Evolutionary conservation across 2,797 vertebrate species (phyloP).

Genomic region (Manis crassicaudata): DNA sequence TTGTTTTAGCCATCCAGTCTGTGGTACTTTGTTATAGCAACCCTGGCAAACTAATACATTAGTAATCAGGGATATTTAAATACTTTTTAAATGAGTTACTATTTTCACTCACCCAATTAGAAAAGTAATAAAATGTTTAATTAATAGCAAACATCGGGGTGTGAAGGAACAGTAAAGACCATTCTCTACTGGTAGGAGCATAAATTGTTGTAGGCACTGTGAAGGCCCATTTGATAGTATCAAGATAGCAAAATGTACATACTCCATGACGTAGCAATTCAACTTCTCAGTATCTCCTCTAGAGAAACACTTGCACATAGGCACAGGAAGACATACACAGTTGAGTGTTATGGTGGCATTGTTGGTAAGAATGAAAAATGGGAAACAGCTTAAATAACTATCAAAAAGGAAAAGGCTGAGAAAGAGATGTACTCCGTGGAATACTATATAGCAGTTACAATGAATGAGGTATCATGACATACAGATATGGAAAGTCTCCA

Average conservation of each 20-base stretch:
- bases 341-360: background rate
- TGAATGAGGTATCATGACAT: background rate
- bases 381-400: background rate
- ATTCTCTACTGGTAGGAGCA: background rate
- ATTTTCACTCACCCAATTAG: background rate
- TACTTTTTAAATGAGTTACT: background rate
- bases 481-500: background rate
- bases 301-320: background rate
- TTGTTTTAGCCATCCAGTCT: background rate
- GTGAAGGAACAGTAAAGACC: background rate
- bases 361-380: background rate
- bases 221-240: background rate
- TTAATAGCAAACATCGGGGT: background rate
- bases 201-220: background rate
- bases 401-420: background rate
- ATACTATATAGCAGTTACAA: background rate
- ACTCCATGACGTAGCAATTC: background rate
- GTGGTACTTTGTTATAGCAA: background rate
- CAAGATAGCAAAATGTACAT: background rate
- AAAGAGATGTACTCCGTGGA: background rate
- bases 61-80: conserved; percentile 5
- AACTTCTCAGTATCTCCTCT: background rate
- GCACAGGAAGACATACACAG: background rate
- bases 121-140: background rate
- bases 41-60: background rate